Conservation (phyloP, 2,113 vertebrate species). For the Abramis brama region DNA sequence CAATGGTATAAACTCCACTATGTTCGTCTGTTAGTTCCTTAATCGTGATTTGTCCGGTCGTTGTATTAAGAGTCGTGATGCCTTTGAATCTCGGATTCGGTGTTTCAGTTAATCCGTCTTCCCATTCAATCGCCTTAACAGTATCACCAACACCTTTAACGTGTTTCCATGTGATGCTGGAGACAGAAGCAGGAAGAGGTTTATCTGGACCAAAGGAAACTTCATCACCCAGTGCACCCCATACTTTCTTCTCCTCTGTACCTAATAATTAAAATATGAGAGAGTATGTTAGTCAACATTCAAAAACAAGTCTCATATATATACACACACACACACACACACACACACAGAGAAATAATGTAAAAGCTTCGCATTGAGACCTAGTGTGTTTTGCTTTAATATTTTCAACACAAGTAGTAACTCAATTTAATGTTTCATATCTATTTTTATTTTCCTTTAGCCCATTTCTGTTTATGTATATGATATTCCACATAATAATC, state of each 20-base stretch:
- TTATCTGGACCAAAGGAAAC: background rate
- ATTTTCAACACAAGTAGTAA: no score
- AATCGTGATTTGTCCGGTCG: background rate
- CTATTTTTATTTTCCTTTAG: no score
- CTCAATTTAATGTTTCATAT: no score
- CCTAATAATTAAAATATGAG: background rate
- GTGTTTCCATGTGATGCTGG: background rate
- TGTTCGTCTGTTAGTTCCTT: rapidly evolving
- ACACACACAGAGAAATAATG: no score
- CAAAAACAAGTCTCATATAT: background rate
- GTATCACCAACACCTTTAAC: rapidly evolving
- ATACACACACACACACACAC: no score
- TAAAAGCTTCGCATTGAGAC: no score
- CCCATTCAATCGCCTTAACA: background rate
- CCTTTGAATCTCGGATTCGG: background rate
- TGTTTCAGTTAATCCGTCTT: rapidly evolving
- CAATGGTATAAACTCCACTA: background rate
- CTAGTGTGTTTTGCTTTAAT: no score
- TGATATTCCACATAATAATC: no score
- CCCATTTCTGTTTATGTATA: background rate
- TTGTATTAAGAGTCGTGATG: background rate
- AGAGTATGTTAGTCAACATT: background rate
- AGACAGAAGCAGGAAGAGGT: rapidly evolving
- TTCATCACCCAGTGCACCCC: background rate
- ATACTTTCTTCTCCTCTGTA: background rate